Conservation (phyloP, 2,797 vertebrate genomes). For the Scleropages formosus region DNA sequence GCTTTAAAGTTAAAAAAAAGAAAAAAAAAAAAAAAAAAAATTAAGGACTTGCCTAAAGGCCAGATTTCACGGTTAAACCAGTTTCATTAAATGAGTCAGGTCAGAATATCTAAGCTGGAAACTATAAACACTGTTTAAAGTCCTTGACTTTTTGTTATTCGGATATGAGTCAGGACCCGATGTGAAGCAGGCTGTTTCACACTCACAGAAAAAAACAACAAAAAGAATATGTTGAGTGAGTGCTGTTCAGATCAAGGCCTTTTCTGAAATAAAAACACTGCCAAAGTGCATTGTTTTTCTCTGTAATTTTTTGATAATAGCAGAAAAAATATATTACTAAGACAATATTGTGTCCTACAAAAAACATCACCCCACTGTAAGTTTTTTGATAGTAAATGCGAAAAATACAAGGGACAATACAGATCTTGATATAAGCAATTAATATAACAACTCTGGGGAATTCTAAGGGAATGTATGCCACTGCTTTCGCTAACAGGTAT, state of each 20-base stretch:
- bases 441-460: too few species aligned
- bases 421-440: too few species aligned
- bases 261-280: not conserved
- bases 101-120: constrained; percentile 17
- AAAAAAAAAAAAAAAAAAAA: too few species aligned
- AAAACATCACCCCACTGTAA: not conserved
- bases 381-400: too few species aligned
- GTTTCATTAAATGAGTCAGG: constrained; percentile 13
- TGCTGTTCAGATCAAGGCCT: constrained; percentile 7
- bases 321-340: too few species aligned
- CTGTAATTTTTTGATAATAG: not conserved
- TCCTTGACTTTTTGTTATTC: not conserved
- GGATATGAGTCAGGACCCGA: not conserved
- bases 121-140: not conserved
- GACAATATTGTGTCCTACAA: too few species aligned
- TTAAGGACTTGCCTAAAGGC: too few species aligned
- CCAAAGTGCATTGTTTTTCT: not conserved
- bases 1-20: too few species aligned
- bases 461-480: too few species aligned
- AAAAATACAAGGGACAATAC: not conserved
- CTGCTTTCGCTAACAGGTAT: too few species aligned
- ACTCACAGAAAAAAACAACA: not conserved
- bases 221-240: not conserved
- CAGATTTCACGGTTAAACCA: too few species aligned
- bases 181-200: not conserved